Conservation (phyloP, 2,888 invertebrate genomes). For the Standfussiana lucernea region DNA sequence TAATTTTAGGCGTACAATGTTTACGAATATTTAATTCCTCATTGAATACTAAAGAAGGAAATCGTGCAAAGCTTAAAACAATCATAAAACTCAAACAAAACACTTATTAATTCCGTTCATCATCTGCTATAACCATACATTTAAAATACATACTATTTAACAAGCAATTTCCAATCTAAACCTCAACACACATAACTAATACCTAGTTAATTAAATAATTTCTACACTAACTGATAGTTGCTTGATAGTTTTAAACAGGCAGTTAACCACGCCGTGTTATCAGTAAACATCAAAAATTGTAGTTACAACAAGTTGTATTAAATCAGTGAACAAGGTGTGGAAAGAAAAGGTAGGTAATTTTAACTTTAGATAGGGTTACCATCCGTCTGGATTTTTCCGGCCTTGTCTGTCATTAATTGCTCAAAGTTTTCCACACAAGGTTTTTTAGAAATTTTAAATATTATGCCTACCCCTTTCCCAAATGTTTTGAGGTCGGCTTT, state of each 20-base stretch:
- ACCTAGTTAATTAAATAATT: constrained; percentile 44
- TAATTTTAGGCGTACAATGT: constrained; percentile 26
- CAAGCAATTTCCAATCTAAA: constrained; percentile 32
- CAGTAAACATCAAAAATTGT: constrained; percentile 67
- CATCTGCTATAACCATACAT: not conserved
- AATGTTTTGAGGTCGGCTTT: not conserved
- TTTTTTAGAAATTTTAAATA: not conserved
- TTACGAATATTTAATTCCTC: constrained; percentile 10
- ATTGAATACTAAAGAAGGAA: constrained; percentile 1
- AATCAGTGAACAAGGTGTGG: constrained; percentile 75
- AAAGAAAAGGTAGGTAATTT: constrained; percentile 74
- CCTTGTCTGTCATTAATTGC: not conserved
- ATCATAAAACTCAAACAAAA: constrained; percentile 1
- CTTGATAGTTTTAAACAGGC: constrained; percentile 43
- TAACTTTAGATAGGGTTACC: constrained; percentile 72
- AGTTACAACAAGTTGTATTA: constrained; percentile 56
- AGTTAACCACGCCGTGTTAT: constrained; percentile 63
- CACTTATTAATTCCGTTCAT: constrained; percentile 2
- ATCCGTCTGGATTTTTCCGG: not conserved
- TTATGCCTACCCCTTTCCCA: not conserved
- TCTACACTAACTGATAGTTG: constrained; percentile 35
- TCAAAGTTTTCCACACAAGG: not conserved
- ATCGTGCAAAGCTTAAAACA: constrained; percentile 1
- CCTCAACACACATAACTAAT: constrained; percentile 25
- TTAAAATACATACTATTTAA: no score